Conservation (phyloP, 2,888 invertebrate genomes). For the Melanophora roralis region DNA sequence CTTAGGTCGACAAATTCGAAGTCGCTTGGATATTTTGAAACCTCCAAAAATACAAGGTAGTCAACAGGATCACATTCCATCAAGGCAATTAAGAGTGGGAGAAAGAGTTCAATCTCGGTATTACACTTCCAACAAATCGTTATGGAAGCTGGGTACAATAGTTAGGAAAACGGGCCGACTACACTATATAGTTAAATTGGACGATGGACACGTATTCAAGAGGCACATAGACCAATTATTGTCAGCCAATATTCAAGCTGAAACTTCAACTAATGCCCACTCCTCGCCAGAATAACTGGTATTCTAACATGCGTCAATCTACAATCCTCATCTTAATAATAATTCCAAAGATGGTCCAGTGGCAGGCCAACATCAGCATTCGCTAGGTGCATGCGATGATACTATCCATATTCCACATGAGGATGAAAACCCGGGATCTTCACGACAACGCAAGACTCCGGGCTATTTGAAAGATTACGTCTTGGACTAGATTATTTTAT, state of each 20-base stretch:
- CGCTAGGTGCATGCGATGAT: too few relatives aligned
- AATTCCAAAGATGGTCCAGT: too few relatives aligned
- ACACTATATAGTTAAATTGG: neutral
- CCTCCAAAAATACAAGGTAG: neutral
- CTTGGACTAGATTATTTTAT: too few relatives aligned
- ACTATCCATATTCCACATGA: too few relatives aligned
- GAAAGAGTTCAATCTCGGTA: slow-evolving; percentile 26
- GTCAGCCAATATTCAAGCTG: neutral
- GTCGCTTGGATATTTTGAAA: neutral
- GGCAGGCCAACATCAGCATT: too few relatives aligned
- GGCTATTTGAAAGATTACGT: too few relatives aligned
- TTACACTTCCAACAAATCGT: slow-evolving; percentile 9
- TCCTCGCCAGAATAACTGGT: too few relatives aligned
- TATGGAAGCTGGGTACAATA: slow-evolving; percentile 21
- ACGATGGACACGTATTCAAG: neutral
- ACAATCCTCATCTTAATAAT: too few relatives aligned
- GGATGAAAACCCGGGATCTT: too few relatives aligned
- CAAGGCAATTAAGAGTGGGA: slow-evolving; percentile 27
- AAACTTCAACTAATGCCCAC: neutral
- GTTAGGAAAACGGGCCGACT: slow-evolving; percentile 16
- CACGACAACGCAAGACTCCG: too few relatives aligned
- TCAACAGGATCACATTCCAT: neutral
- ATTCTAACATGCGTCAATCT: too few relatives aligned
- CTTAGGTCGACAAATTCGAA: neutral
- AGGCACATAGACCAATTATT: neutral